A percentile compares a stretch with the other conserved stretches of the same genome.
phyloP scores from a whole-genome alignment of 2,888 invertebrate species.

The Euspilapteryx auroguttella region DNA sequence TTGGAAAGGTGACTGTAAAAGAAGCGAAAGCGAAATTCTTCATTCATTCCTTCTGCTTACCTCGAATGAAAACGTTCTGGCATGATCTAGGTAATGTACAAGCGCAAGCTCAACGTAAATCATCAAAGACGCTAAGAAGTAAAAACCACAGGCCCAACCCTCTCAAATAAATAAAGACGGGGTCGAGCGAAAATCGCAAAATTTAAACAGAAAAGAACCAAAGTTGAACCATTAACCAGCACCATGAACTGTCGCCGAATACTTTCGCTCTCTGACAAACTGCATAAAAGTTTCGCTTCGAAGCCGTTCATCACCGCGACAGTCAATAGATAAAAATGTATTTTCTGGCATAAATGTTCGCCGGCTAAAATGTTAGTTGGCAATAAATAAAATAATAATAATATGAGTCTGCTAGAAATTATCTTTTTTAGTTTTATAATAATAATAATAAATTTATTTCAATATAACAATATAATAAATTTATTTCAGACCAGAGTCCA shows the following conservation, averaged over 20 bases:
- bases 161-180: slow-evolving; percentile 2
- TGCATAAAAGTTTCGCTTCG: slow-evolving; percentile 6
- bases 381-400: no score
- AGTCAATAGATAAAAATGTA: slow-evolving; percentile 6
- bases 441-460: no score
- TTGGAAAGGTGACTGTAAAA: no score
- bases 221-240: slow-evolving; percentile 24
- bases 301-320: slow-evolving; percentile 5
- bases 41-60: no score
- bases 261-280: slow-evolving; percentile 7
- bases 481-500: no score
- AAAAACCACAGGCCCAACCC: slow-evolving; percentile 1
- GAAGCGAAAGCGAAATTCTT: no score
- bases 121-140: slow-evolving; percentile 1
- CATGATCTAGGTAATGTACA: no score
- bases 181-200: slow-evolving; percentile 3
- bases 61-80: no score
- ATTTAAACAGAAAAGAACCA: slow-evolving; percentile 11
- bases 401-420: no score
- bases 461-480: no score
- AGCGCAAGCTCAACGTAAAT: slow-evolving; percentile 1
- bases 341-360: slow-evolving; percentile 3
- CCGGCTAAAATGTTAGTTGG: no score
- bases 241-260: slow-evolving; percentile 7
- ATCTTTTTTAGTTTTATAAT: no score